These are phyloP conservation scores for Atta texana DNA, from an alignment of 1,140 invertebrate genomes.

Conservation along the genomic window DNA sequence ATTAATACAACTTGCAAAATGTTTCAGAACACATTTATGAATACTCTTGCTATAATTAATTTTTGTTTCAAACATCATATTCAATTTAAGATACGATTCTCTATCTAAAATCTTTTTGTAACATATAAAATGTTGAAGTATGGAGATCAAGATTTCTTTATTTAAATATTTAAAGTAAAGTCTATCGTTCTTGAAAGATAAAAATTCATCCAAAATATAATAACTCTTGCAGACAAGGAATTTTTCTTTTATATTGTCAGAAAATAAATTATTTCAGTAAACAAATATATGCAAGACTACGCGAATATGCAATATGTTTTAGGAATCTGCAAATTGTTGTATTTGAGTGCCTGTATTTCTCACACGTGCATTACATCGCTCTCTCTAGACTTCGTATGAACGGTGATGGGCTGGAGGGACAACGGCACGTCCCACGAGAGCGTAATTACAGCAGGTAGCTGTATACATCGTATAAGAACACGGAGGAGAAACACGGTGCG, in stretches of 20 bases:
- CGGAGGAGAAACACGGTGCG: neutral
- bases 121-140: neutral
- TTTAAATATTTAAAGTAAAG: neutral
- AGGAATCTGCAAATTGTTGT: constrained; percentile 40
- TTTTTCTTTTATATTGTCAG: neutral
- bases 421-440: neutral
- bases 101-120: neutral
- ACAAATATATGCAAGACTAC: neutral
- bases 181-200: neutral
- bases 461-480: constrained; percentile 61
- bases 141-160: neutral
- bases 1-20: neutral
- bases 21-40: neutral
- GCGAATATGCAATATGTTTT: neutral
- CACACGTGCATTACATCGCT: constrained; percentile 29
- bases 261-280: neutral
- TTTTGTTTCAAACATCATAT: neutral
- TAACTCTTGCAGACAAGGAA: neutral
- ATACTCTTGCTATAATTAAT: neutral
- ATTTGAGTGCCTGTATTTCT: constrained; percentile 34
- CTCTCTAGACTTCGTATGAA: neutral
- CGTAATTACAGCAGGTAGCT: constrained; percentile 58
- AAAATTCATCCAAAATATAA: neutral
- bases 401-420: neutral
- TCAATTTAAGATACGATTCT: neutral